Evolutionary conservation across 2,888 invertebrate species (phyloP), one percentile per base, ranked within the genome.

Genomic region (Polymixis lichenea): DNA sequence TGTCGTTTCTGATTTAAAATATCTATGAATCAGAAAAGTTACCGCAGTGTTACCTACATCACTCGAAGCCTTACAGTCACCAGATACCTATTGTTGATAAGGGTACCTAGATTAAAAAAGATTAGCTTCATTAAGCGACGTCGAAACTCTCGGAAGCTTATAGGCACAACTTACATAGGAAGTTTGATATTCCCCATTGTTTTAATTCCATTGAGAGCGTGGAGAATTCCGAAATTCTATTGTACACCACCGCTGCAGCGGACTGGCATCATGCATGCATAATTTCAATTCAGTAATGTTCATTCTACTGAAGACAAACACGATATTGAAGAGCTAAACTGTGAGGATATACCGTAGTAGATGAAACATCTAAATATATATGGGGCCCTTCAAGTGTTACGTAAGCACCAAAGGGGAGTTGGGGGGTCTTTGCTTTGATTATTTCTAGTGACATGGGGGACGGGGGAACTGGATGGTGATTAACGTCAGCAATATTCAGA

Each of bases 181-280:
- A 85, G 83, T 84, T 87, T 75, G 80, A 77, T 79, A 85, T 78
- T 79, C 84, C 83, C 94, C 83, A 93, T 95, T 95, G 95, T 95
- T 93, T 92, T 90, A 92, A 86, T 86, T 85, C 87, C 85, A 87
- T 85, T 87, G 89, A 86, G 88, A 88, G 88, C 87, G 86, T 79
- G 78, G 87, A 77, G 91, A 92, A 92, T 92, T 91, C 90, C 92
- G 89, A 93, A 95, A 94, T 93, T 94, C 93, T 90, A 94, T 94
- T 95, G 94, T 93, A 77, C 77, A 86, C 78, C 77, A 76, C 78
- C 72, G 85, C 80, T 88, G 87, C 88, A 90, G 82, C 81, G 87
- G 74, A 82, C 84, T 69, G 83, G 78, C 81, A 87, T 89, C 91
- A 91, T 93, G 92, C 92, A 95, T 94, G 92, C 88, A 89, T 94